Percentiles rank a stretch among this genome's conserved stretches.
phyloP scores from a whole-genome alignment of 2,113 vertebrate species.

The Zosterops lateralis region DNA sequence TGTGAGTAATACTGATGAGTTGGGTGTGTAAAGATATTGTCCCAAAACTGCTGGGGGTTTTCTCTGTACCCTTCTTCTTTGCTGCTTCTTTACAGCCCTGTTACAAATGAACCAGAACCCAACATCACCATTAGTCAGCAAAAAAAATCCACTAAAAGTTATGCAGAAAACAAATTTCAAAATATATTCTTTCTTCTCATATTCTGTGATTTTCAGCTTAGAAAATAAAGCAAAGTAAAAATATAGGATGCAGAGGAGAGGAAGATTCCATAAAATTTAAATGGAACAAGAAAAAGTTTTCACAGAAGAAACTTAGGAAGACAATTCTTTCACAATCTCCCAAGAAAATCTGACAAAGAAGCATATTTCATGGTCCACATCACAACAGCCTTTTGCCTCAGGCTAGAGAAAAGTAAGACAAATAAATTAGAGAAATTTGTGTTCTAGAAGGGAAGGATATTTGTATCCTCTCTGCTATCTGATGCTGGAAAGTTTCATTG shows the following conservation, averaged over 20 bases:
- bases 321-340: background rate
- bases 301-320: background rate
- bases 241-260: background rate
- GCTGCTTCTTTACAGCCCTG: background rate
- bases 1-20: rapidly evolving
- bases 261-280: background rate
- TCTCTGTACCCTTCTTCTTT: background rate
- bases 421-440: background rate
- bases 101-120: background rate
- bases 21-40: background rate
- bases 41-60: background rate
- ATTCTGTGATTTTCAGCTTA: background rate
- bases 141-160: background rate
- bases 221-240: background rate
- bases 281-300: background rate
- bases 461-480: background rate
- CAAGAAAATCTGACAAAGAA: background rate
- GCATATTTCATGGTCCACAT: background rate
- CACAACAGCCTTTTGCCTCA: background rate
- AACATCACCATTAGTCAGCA: background rate
- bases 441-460: background rate
- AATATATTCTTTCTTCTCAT: background rate
- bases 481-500: background rate
- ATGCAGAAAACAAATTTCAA: background rate
- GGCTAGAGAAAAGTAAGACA: background rate